Evolutionary conservation across 2,113 vertebrate species (phyloP).

Genomic region (Cyanoramphus novaezelandiae): DNA sequence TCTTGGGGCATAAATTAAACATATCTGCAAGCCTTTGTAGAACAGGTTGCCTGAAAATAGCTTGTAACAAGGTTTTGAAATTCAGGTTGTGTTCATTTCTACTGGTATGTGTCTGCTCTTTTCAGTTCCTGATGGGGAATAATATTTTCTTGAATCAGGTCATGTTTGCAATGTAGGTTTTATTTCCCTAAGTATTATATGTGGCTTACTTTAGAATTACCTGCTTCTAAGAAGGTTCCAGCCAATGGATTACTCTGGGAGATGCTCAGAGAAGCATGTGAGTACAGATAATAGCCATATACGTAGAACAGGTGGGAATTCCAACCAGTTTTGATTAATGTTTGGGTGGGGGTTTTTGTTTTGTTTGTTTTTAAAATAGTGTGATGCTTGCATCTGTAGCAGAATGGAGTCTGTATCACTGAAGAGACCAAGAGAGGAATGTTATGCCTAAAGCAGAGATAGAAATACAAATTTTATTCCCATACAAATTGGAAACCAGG

Average conservation of each 20-base stretch:
- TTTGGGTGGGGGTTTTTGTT: background rate
- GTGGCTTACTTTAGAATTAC: background rate
- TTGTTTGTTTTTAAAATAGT: background rate
- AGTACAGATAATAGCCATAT: background rate
- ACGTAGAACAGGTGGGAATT: background rate
- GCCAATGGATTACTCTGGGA: background rate
- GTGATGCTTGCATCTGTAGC: background rate
- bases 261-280: background rate
- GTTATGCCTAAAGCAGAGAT: background rate
- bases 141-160: background rate
- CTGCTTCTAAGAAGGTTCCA: background rate
- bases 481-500: background rate
- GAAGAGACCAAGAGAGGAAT: background rate
- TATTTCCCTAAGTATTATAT: background rate
- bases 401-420: background rate
- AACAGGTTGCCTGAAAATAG: background rate
- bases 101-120: background rate
- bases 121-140: background rate
- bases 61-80: background rate
- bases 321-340: background rate
- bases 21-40: background rate
- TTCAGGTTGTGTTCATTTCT: background rate
- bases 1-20: background rate
- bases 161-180: background rate
- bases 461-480: background rate